Base-by-base conservation (phyloP, 2,113 vertebrate species). In the Percopsis transmontana region DNA sequence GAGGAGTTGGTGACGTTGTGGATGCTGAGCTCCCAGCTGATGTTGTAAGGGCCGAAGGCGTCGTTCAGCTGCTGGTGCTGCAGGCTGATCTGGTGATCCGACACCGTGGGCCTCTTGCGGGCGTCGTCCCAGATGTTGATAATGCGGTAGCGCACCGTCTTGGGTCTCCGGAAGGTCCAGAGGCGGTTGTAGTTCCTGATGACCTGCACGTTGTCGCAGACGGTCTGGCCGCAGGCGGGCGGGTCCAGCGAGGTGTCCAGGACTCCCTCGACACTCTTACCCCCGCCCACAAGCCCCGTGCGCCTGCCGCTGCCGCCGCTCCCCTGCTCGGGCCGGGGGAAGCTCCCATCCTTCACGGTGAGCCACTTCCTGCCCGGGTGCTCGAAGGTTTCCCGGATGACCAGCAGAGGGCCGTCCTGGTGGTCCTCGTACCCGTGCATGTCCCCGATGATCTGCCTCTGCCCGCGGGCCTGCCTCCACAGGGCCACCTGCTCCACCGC, bases 21-120 rank as follows among this genome's bases (percentile, higher is more conserved):
- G 66, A 98, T 92, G 66, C 95, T 95, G 67, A 99, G 90, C 81
- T 98, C 94, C 97, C 97, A 99, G 45, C 92, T 96, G 90, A 99
- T 98, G 86, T 99, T 99, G 89, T 98, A 97, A 15, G 85, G 86
- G 65, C 86, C 78, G 65, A 99, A 99, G 72, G 96, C 96, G 45
- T 98, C 94, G 0, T 93, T 94, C 23, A 99, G 86, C 63, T 96
- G 95, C 85, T 90, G 95, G 71, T 99, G 97, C 90, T 99, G 97
- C 81, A 97, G 92, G 61, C 94, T 92, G 0, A 99, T 96, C 90
- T 99, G 97, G 86, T 98, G 90, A 44, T 71, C 92, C 48, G 94
- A 95, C 69, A 99, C 96, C 0, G 94, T 99, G 2, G 97, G 97
- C 74, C 91, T 93, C 52, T 77, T 89, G 0, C 80, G 89, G 6